Base-by-base conservation (phyloP, 2,113 vertebrate genomes). In the Lates calcarifer region DNA sequence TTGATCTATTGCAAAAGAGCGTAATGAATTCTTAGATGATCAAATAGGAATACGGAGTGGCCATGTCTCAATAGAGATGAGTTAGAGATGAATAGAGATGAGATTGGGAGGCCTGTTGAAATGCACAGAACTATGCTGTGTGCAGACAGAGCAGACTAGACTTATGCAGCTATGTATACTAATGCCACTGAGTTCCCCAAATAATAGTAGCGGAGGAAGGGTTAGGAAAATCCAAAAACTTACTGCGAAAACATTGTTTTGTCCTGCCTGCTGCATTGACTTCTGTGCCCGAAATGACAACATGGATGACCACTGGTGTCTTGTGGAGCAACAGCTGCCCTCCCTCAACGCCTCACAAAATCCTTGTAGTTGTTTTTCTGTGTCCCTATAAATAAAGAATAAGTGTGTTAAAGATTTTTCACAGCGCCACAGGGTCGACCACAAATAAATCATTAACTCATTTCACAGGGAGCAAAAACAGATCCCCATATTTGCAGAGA, bases 371-470 rank as follows among this genome's bases (percentile, higher is more conserved):
- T 77, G 65, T 84, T 70, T 69, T 83, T 69, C 60, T 55, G 24
- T 28, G 14, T 67, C 49, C 14, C 58, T 67, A 77, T 84, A 82
- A 89, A 90, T 89, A 83, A 82, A 82, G 67, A 87, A 81, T 81
- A 81, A 72, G 56, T n/a, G 70, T 8, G 35, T 87, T 87, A 84
- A 89, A 86, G 79, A 89, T 82, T 88, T 89, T 82, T 85, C 55
- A 55, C 56, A 57, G 56, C 78, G 58, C 77, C 26, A 35, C 63
- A 18, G 69, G 57, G 39, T 63, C 43, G 57, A 74, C 58, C 55
- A 55, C 64, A 81, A 84, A 92, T 90, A 90, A 90, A 92, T 94
- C 86, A 91, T 91, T 90, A 85, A 89, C 78, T 81, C 33, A 39
- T 81, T 90, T 91, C 87, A 73, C 66, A 85, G 68, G 18, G 57